Evolutionary conservation across 2,113 vertebrate species (phyloP).

Genomic region (Benitochromis conjunctus): DNA sequence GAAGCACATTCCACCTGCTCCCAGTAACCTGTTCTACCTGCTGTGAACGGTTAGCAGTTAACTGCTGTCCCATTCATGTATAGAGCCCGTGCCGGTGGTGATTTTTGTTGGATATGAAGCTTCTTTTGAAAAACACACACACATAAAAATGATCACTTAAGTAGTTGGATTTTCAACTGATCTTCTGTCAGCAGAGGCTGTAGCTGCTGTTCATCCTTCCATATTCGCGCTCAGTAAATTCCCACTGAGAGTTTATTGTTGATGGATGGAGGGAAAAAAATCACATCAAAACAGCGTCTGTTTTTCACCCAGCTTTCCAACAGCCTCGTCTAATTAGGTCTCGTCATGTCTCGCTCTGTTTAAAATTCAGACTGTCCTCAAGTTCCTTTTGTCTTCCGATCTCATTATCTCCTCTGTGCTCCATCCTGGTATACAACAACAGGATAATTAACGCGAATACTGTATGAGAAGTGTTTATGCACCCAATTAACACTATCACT

Average conservation of each 20-base stretch:
- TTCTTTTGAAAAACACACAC: neutral
- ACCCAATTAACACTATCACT: slow-evolving; percentile 14
- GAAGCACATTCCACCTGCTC: neutral
- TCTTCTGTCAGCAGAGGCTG: neutral
- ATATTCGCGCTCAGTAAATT: slow-evolving; percentile 16
- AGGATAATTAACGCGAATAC: slow-evolving; percentile 13
- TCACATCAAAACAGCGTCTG: slow-evolving; percentile 34
- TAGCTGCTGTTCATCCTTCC: neutral
- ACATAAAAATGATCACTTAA: neutral
- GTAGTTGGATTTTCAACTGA: neutral
- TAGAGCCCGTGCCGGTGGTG: neutral
- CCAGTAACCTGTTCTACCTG: slow-evolving; percentile 51
- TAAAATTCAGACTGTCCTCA: slow-evolving; percentile 25
- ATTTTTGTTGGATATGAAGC: neutral
- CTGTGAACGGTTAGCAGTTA: neutral
- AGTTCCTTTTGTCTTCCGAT: slow-evolving; percentile 27
- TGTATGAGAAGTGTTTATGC: slow-evolving; percentile 14
- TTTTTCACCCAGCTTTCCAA: slow-evolving; percentile 15
- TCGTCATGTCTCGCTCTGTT: slow-evolving; percentile 31
- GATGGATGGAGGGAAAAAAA: neutral
- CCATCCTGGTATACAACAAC: neutral
- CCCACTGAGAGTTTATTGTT: slow-evolving; percentile 28
- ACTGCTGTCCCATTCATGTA: neutral
- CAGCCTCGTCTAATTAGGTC: slow-evolving; percentile 44
- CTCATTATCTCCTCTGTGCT: slow-evolving; percentile 27